Conservation (phyloP, 2,888 invertebrate species). For the Acronicta leporina region DNA sequence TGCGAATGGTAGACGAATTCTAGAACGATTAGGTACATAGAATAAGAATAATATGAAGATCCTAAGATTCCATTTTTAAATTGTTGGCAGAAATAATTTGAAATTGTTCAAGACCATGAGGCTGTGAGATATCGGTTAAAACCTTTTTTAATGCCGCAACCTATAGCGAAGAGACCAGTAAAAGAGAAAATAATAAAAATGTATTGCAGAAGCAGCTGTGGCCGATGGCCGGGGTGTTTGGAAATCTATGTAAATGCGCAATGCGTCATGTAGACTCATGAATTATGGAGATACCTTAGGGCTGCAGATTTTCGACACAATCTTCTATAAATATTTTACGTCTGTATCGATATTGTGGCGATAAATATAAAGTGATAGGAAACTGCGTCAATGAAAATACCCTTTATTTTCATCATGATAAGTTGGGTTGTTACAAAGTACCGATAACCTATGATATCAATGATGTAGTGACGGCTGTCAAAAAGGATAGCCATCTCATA, state of each 20-base stretch:
- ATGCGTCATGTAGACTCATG: constrained; percentile 80
- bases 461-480: too few relatives aligned
- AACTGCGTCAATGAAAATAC: too few relatives aligned
- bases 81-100: constrained; percentile 13
- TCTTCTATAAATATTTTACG: constrained; percentile 46
- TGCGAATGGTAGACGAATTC: too few relatives aligned
- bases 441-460: too few relatives aligned
- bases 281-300: constrained; percentile 72
- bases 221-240: constrained; percentile 66
- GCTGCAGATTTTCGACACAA: constrained; percentile 46
- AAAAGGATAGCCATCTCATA: too few relatives aligned
- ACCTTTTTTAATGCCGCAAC: constrained; percentile 58
- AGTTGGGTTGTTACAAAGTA: too few relatives aligned
- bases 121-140: constrained; percentile 37
- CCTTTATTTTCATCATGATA: too few relatives aligned
- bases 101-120: not conserved
- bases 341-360: constrained; percentile 34
- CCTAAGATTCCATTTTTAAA: constrained; percentile 25
- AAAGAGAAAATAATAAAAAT: constrained; percentile 74
- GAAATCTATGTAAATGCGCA: constrained; percentile 82
- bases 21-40: too few relatives aligned
- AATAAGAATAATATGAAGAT: too few relatives aligned
- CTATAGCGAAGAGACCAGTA: constrained; percentile 66
- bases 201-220: constrained; percentile 77
- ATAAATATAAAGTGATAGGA: constrained; percentile 32